Evolutionary conservation across 2,797 vertebrate genomes (phyloP).

Genomic region (Muscicapa striata): DNA sequence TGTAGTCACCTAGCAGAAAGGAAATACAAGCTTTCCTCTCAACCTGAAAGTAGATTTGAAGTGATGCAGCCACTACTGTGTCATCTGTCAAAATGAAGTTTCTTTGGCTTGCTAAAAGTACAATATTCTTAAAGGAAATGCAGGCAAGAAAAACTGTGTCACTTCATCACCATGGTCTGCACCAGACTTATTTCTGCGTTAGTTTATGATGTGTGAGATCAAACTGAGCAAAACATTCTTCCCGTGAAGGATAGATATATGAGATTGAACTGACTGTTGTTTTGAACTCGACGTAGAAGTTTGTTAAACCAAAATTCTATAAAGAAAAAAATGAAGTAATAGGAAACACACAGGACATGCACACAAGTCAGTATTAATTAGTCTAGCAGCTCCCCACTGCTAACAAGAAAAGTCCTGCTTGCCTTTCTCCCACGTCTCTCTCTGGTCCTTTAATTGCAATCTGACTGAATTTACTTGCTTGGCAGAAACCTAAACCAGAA

Average conservation of each 20-base stretch:
- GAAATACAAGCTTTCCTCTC: background rate
- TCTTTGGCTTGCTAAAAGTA: background rate
- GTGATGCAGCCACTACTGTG: background rate
- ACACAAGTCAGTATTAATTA: background rate
- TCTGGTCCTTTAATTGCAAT: background rate
- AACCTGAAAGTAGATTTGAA: background rate
- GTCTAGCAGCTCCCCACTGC: background rate
- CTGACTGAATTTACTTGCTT: background rate
- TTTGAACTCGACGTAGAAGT: background rate
- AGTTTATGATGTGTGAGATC: background rate
- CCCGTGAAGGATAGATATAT: rapidly evolving
- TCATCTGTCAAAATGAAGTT: background rate
- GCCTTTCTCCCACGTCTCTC: background rate
- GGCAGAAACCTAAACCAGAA: conserved; percentile 52
- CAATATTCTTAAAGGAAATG: background rate
- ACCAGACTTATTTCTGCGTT: background rate
- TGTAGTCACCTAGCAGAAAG: background rate
- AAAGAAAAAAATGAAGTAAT: background rate
- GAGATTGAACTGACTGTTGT: background rate
- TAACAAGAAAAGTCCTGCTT: background rate
- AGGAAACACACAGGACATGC: background rate
- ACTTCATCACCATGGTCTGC: background rate
- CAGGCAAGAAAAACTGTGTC: background rate
- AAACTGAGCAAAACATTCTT: background rate
- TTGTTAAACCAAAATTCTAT: background rate